Percentiles rank a stretch among this genome's conserved stretches.
These are phyloP conservation scores for Mustelus asterias DNA, from an alignment of 2,113 vertebrate species.

Conservation along the genomic window DNA sequence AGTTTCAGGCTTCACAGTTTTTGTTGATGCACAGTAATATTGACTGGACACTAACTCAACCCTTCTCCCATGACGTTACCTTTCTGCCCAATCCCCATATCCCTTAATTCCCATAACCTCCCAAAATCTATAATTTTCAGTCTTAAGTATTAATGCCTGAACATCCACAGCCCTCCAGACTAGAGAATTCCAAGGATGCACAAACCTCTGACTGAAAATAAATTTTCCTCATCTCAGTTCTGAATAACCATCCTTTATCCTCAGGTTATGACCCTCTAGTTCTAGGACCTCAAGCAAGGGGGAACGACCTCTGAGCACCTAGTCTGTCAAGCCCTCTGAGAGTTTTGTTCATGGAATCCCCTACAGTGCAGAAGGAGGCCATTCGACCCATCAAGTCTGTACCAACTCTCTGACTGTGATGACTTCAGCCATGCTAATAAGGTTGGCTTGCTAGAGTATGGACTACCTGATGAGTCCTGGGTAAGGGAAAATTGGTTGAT, in stretches of 20 bases:
- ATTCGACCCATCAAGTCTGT: too few relatives aligned
- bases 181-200: background rate
- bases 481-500: too few relatives aligned
- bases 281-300: background rate
- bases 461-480: too few relatives aligned
- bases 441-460: too few relatives aligned
- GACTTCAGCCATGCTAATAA: too few relatives aligned
- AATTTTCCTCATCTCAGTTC: background rate
- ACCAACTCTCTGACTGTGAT: too few relatives aligned
- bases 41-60: background rate
- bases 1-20: background rate
- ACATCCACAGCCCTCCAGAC: background rate
- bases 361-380: too few relatives aligned
- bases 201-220: background rate
- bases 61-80: background rate
- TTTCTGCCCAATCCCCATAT: background rate
- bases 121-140: background rate
- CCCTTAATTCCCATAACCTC: background rate
- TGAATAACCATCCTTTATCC: background rate
- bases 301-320: background rate
- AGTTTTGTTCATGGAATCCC: too few relatives aligned
- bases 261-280: background rate
- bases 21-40: background rate
- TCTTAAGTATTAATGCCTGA: background rate
- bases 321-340: background rate